Percentiles rank a stretch among this genome's conserved stretches.
phyloP scores from a whole-genome alignment of 2,888 invertebrate species.

The Drosophila falleni region DNA sequence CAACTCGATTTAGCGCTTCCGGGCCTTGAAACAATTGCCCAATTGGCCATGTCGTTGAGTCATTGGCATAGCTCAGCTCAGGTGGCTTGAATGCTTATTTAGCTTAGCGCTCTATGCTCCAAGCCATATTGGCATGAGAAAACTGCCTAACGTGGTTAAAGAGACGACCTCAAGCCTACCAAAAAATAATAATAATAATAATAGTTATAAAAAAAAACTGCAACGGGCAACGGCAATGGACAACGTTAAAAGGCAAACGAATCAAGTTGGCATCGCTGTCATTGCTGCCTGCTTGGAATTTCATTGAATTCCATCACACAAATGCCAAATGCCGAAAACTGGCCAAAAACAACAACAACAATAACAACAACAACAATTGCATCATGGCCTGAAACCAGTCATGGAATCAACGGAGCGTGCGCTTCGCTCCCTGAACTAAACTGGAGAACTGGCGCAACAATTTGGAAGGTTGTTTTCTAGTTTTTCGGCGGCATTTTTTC shows the following conservation, averaged over 20 bases:
- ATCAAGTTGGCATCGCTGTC: slow-evolving; percentile 38
- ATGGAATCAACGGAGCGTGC: slow-evolving; percentile 57
- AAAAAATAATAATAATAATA: slow-evolving; percentile 7
- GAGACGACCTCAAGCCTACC: slow-evolving; percentile 45
- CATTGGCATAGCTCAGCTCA: slow-evolving; percentile 22
- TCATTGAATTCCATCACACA: slow-evolving; percentile 64
- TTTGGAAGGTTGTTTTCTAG: slow-evolving; percentile 66
- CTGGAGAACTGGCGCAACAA: slow-evolving; percentile 62
- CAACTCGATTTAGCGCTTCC: slow-evolving; percentile 35
- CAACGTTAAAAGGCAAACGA: slow-evolving; percentile 37
- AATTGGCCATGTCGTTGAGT: slow-evolving; percentile 48
- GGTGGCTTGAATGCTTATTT: slow-evolving; percentile 12
- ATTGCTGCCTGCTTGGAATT: slow-evolving; percentile 59
- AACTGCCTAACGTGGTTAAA: slow-evolving; percentile 11
- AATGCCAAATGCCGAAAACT: slow-evolving; percentile 69
- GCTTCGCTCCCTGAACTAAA: slow-evolving; percentile 59
- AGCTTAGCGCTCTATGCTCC: slow-evolving; percentile 9
- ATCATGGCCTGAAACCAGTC: slow-evolving; percentile 73
- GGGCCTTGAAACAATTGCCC: slow-evolving; percentile 49
- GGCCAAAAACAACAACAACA: slow-evolving; percentile 33
- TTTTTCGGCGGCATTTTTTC: slow-evolving; percentile 34
- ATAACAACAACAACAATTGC: slow-evolving; percentile 58
- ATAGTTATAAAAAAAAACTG: slow-evolving; percentile 1
- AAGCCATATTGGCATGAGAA: slow-evolving; percentile 9
- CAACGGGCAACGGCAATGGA: slow-evolving; percentile 17